phyloP scores from a whole-genome alignment of 2,888 invertebrate species.

The Polydesmus complanatus region DNA sequence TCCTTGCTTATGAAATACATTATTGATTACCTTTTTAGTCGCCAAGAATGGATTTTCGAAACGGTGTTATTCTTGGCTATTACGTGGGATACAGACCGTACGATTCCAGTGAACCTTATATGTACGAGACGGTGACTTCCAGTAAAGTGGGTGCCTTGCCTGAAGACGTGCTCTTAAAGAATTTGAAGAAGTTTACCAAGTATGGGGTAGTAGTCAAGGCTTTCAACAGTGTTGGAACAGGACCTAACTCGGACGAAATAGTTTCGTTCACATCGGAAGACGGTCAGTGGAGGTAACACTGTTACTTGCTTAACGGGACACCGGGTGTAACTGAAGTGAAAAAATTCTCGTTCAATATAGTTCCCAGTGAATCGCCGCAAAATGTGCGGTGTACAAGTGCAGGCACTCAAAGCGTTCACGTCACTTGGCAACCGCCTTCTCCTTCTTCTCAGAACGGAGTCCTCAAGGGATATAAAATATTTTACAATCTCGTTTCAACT shows the following conservation, averaged over 20 bases:
- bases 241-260: conserved; percentile 30
- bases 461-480: conserved; percentile 17
- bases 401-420: conserved; percentile 17
- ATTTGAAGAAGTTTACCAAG: conserved; percentile 32
- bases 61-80: conserved; percentile 32
- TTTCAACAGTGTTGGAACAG: conserved; percentile 32
- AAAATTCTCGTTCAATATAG: conserved; percentile 1
- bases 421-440: conserved; percentile 17
- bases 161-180: conserved; percentile 23
- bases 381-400: conserved; percentile 16
- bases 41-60: conserved; percentile 27
- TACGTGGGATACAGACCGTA: conserved; percentile 32
- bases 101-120: conserved; percentile 28
- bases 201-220: conserved; percentile 33
- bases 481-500: conserved; percentile 11
- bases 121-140: conserved; percentile 27
- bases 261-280: conserved; percentile 32
- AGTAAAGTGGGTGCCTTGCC: not conserved
- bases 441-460: conserved; percentile 15
- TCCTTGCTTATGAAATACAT: not conserved
- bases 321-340: not conserved
- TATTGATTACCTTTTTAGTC: conserved; percentile 23
- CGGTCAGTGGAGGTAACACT: conserved; percentile 25
- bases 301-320: not conserved
- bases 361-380: conserved; percentile 17